A percentile compares a stretch with the other conserved stretches of the same genome.
Conservation (phyloP, 2,888 invertebrate species). For the Brachyptera risi region DNA sequence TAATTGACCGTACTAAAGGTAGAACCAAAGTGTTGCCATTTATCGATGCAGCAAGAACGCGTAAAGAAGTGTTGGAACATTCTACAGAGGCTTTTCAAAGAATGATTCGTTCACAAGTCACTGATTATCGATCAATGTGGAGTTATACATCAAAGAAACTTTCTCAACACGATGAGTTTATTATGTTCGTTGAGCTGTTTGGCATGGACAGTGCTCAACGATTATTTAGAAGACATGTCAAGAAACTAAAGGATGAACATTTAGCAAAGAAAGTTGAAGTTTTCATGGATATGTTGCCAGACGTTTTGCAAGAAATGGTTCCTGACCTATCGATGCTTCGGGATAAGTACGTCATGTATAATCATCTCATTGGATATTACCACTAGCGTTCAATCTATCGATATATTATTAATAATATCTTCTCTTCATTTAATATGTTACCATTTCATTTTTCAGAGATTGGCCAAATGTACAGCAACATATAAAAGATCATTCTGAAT, state of each 20-base stretch:
- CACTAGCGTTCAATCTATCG: neutral
- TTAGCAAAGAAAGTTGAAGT: constrained; percentile 69
- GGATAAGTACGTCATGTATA: constrained; percentile 50
- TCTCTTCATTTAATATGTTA: neutral
- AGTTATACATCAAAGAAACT: constrained; percentile 81
- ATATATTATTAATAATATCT: neutral
- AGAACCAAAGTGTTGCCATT: constrained; percentile 67
- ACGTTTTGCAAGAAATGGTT: constrained; percentile 70
- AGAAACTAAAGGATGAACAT: constrained; percentile 76
- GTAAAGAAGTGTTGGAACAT: constrained; percentile 83
- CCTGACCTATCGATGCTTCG: constrained; percentile 68
- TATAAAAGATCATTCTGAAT: constrained; percentile 87
- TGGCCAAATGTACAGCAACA: constrained; percentile 86
- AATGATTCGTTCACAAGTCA: constrained; percentile 70
- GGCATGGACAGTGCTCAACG: constrained; percentile 80
- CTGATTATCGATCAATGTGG: constrained; percentile 72
- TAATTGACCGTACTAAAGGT: constrained; percentile 86
- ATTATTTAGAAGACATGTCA: constrained; percentile 72
- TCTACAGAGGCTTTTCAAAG: constrained; percentile 88
- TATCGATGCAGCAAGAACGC: constrained; percentile 77
- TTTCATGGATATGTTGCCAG: constrained; percentile 72
- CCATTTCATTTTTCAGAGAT: constrained; percentile 56
- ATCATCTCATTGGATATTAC: too few relatives aligned
- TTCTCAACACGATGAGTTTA: constrained; percentile 82
- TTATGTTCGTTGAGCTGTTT: constrained; percentile 83